Base-by-base conservation (phyloP, 1,140 invertebrate genomes). In the Campodea augens region DNA sequence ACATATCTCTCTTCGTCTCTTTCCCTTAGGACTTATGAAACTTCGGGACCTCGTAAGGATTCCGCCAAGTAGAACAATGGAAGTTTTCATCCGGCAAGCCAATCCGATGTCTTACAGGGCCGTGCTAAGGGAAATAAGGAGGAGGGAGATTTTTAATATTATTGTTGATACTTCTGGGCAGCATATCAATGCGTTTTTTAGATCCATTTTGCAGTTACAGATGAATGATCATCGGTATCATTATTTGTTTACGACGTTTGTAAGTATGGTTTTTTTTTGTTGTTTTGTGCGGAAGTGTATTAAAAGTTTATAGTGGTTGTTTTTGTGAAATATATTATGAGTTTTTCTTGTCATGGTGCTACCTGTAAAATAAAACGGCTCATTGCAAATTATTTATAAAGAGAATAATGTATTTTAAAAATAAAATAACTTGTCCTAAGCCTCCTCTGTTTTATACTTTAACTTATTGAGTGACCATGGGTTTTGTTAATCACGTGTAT, bases 181-280 rank as follows among this genome's bases (percentile, higher is more conserved):
- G 49, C 73, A 81, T 56, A 75, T 87, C 51, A 72, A 75, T 54
- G 67, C 72, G 54, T 76, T 88, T 61, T 81, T 87, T 54, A 70
- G 81, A 69, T 80, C 84, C 44, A 87, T 90, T 56, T 64, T 90
- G 25, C 85, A 90, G 58, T 62, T 89, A 13, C 85, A 90, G 53
- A 90, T 91, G 87, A 91, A 90, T 59, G 86, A 89, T 60, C 85
- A 87, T 59, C 71, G 81, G 58, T 90, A 90, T 59, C 86, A 92
- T 61, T 92, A 90, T 58, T 77, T 90, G 64, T 91, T 91, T 55
- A 89, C 86, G 19, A 88, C 81, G 18, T 88, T 90, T 62, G 87
- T 89, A 73, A 85, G 82, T 84, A 32, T 15, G 15, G 7, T 32
- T 32, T 32, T 7, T 32, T 32, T 32, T 65, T 66, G 39, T 20